Evolutionary conservation across 2,113 vertebrate species (phyloP).

Genomic region (Phylloscopus whistleri): DNA sequence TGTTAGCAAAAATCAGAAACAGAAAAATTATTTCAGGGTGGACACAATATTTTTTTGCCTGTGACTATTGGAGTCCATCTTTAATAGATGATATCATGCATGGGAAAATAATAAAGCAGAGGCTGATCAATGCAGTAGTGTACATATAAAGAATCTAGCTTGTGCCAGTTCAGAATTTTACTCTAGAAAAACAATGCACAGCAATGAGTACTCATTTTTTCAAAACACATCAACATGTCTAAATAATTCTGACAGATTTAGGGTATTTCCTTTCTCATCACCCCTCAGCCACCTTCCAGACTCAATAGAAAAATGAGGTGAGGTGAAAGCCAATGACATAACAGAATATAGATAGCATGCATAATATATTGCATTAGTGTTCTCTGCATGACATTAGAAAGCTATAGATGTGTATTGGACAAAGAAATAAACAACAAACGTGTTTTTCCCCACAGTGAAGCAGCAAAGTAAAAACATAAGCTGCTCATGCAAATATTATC

Average conservation of each 20-base stretch:
- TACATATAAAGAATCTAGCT: background rate
- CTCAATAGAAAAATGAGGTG: conserved; percentile 28
- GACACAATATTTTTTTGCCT: background rate
- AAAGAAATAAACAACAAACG: background rate
- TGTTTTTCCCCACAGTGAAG: background rate
- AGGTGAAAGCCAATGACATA: conserved; percentile 55
- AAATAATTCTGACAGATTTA: conserved; percentile 61
- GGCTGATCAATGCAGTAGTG: background rate
- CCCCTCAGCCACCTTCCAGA: conserved; percentile 28
- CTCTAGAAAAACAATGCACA: background rate
- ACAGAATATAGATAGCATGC: conserved; percentile 10
- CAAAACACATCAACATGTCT: conserved; percentile 37
- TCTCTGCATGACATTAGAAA: conserved; percentile 33
- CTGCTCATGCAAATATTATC: background rate
- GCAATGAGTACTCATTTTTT: conserved; percentile 31
- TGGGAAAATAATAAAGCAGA: background rate
- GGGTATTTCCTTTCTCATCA: conserved; percentile 52
- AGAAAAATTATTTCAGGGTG: background rate
- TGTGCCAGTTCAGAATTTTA: background rate
- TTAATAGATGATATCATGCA: background rate
- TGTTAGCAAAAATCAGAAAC: background rate
- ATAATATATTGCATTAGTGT: conserved; percentile 50
- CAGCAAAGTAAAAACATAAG: background rate
- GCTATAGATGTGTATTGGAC: background rate
- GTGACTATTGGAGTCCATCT: background rate